A percentile compares a stretch with the other conserved stretches of the same genome.
These are phyloP conservation scores for Coccyzus lansbergi DNA, from an alignment of 2,797 vertebrate species.

Conservation along the genomic window DNA sequence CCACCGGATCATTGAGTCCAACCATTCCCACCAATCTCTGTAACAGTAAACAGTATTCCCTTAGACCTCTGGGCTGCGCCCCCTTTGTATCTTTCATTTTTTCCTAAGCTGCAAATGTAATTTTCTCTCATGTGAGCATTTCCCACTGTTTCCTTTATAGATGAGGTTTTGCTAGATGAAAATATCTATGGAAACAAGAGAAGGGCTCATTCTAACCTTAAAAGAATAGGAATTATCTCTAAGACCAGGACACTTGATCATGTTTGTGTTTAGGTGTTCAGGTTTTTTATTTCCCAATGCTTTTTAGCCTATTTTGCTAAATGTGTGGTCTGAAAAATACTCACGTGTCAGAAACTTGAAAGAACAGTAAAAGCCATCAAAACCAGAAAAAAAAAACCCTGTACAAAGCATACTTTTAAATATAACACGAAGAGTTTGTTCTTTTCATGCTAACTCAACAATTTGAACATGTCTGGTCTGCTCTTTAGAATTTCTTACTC, in stretches of 20 bases:
- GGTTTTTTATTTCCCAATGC: background rate
- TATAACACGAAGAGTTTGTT: background rate
- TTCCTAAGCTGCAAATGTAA: background rate
- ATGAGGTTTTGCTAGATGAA: background rate
- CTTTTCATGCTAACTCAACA: background rate
- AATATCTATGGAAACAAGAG: background rate
- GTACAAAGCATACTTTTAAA: background rate
- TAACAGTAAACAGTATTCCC: background rate
- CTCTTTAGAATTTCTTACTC: background rate
- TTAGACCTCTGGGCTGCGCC: background rate
- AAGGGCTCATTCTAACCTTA: background rate
- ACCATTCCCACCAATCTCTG: no score
- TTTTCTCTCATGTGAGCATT: background rate
- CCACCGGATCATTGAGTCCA: no score
- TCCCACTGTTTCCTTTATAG: background rate
- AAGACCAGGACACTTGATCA: background rate
- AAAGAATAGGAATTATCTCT: background rate
- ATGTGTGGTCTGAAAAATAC: background rate
- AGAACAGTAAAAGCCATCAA: background rate
- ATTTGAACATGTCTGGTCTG: background rate
- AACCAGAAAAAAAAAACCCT: background rate
- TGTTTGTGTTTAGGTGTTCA: background rate
- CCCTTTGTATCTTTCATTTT: background rate
- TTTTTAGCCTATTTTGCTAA: conserved; percentile 29
- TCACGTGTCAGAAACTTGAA: background rate